Conservation (phyloP, 2,797 vertebrate genomes). For the Brotogeris chrysoptera region DNA sequence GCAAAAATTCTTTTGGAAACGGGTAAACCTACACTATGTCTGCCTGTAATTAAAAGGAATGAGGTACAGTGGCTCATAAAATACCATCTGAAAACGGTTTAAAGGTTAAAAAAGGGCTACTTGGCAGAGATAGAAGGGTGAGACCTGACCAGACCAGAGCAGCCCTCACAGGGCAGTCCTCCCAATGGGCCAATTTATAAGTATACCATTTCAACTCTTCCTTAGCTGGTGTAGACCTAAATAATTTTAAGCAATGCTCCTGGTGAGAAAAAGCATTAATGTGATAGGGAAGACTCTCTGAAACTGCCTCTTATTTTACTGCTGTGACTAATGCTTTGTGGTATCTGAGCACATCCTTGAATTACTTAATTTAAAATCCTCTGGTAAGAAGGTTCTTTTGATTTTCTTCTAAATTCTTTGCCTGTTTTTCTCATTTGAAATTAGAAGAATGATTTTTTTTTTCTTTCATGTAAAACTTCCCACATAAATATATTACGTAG, state of each 20-base stretch:
- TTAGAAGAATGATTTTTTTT: not conserved
- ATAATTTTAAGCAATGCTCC: not conserved
- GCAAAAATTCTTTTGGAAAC: slow-evolving; percentile 44
- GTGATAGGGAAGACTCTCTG: not conserved
- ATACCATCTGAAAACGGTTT: slow-evolving; percentile 45
- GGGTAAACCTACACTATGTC: slow-evolving; percentile 13
- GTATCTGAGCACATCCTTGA: not conserved
- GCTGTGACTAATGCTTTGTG: not conserved
- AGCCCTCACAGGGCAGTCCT: not conserved
- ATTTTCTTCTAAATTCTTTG: not conserved
- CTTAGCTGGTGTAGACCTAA: not conserved
- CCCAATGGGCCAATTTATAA: not conserved
- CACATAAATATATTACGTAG: not conserved
- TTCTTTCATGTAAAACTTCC: not conserved
- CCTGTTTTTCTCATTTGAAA: slow-evolving; percentile 38
- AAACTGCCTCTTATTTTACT: not conserved
- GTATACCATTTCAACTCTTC: not conserved
- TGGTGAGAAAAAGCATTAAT: not conserved
- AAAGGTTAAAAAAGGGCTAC: not conserved
- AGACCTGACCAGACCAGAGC: not conserved
- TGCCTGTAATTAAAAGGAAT: slow-evolving; percentile 39
- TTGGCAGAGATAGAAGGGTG: not conserved
- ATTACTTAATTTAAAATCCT: not conserved
- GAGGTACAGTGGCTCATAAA: not conserved
- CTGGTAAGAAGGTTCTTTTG: not conserved